phyloP scores from a whole-genome alignment of 1,140 invertebrate species.

The Limonius californicus region DNA sequence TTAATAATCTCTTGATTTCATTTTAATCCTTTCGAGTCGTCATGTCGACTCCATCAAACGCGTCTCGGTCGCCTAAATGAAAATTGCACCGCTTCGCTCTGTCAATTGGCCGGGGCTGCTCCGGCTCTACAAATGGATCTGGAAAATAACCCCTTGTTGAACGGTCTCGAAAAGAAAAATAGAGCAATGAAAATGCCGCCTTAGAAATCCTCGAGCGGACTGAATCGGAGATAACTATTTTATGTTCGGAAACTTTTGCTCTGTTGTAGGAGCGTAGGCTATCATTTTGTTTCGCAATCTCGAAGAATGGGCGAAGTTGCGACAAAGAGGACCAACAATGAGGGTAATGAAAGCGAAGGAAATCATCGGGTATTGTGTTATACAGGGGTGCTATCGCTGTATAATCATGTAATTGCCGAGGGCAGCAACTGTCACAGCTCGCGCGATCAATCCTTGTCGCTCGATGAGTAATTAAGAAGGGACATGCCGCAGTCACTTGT shows the following conservation, averaged over 20 bases:
- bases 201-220: constrained; percentile 13
- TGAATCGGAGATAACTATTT: constrained; percentile 31
- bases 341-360: constrained; percentile 43
- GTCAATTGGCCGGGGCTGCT: not conserved
- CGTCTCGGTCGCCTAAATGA: constrained; percentile 1
- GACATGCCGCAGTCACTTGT: constrained; percentile 19
- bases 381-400: constrained; percentile 22
- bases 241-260: constrained; percentile 28
- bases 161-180: constrained; percentile 6
- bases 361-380: constrained; percentile 41
- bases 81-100: constrained; percentile 1
- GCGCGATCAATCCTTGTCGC: constrained; percentile 33
- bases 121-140: not conserved
- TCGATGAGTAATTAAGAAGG: constrained; percentile 35
- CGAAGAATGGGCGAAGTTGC: constrained; percentile 28
- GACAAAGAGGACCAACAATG: constrained; percentile 39
- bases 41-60: constrained; percentile 7
- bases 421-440: constrained; percentile 26
- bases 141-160: constrained; percentile 11
- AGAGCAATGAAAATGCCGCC: constrained; percentile 5
- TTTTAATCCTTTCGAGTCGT: constrained; percentile 13
- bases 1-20: constrained; percentile 15
- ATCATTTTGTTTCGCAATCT: constrained; percentile 30
- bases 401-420: constrained; percentile 41
- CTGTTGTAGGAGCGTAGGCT: constrained; percentile 19